Evolutionary conservation across 2,113 vertebrate species (phyloP), one percentile per base, ranked within the genome.

Genomic region (Paraplagusia blochii): DNA sequence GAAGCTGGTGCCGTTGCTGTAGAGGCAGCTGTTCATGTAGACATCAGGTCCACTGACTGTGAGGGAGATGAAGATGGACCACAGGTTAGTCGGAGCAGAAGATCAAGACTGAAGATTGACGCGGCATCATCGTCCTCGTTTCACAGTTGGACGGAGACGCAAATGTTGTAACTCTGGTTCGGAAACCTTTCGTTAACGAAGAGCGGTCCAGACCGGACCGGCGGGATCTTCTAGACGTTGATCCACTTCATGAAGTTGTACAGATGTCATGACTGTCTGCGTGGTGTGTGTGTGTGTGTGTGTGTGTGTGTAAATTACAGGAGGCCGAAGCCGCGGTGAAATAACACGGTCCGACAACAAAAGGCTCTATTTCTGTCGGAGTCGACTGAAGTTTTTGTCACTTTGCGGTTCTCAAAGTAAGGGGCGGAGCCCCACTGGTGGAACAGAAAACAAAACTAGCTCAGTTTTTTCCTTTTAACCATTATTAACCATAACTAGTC

Each of bases 1-100:
- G 1, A 99, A 99, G 84, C 97, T 98, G 43, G 97, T 97, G 69
- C 97, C 95, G 1, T 96, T 95, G 82, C 94, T 90, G 59, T 96
- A 91, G 46, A 94, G 91, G 0, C 92, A 90, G 0, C 95, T 95
- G 89, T 98, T 99, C 91, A 97, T 91, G 0, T 99, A 98, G 74
- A 93, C 92, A 19, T 94, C 93, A 52, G 89, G 73, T 1, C 93
- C 92, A 57, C 94, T 93, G 55, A 90, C 95, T 98, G 83, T 18
- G 76, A 80, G 63, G 59, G 58, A 61, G 22, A 80, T 16, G 59
- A 60, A 61, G 22, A 80, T 16, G 47, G 55, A 60, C 39, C 29
- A 50, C 8, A n/a, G 55, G 17, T 61, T 49, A 63, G 42, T 52
- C 8, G 17, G 43, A 40, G 57, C 44, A 51, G 43, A 33, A 9